phyloP scores from a whole-genome alignment of 2,888 invertebrate genomes.

The Mythimna loreyi region DNA sequence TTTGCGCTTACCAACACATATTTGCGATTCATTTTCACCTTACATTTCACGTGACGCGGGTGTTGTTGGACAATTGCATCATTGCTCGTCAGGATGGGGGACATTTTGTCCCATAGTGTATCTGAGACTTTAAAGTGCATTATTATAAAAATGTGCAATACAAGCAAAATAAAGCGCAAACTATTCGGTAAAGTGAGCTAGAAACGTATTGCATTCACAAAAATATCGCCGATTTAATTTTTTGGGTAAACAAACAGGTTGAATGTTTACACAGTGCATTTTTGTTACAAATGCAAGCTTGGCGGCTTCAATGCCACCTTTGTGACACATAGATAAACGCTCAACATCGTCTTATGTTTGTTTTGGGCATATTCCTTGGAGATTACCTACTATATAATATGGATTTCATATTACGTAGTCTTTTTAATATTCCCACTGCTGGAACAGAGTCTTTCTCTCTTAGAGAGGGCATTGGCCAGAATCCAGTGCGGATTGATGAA shows the following conservation, averaged over 20 bases:
- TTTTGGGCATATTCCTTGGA: slow-evolving; percentile 13
- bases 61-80: no score
- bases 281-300: slow-evolving; percentile 22
- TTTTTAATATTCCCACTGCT: no score
- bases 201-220: background rate
- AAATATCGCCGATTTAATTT: slow-evolving; percentile 6
- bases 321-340: slow-evolving; percentile 43
- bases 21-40: no score
- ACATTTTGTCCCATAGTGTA: no score
- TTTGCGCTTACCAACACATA: no score
- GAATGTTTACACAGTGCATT: slow-evolving; percentile 16
- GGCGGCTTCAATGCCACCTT: slow-evolving; percentile 46
- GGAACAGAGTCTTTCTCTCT: no score
- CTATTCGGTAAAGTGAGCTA: background rate
- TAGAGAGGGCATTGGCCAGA: no score
- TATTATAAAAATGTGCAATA: background rate
- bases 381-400: slow-evolving; percentile 11
- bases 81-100: no score
- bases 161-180: background rate
- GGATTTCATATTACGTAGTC: background rate
- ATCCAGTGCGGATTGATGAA: no score
- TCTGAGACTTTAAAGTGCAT: background rate
- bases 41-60: no score
- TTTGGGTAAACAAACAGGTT: slow-evolving; percentile 7
- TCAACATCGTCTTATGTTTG: slow-evolving; percentile 35